These are phyloP conservation scores for Microcebus ravelobensis DNA, from an alignment of 2,113 vertebrate species.

Conservation along the genomic window DNA sequence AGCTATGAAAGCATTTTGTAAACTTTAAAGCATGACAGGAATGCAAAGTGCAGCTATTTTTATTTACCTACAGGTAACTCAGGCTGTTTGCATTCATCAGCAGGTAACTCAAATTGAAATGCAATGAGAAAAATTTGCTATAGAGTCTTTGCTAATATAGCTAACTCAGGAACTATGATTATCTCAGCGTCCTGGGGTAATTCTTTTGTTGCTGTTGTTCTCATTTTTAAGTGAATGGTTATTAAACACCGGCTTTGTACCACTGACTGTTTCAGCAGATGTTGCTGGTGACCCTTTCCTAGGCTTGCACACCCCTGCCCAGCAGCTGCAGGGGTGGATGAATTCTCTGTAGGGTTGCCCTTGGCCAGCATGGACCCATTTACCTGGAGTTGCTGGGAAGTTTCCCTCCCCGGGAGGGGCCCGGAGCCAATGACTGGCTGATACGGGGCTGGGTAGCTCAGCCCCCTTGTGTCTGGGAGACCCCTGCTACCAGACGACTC, in stretches of 20 bases:
- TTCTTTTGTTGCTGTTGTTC: neutral
- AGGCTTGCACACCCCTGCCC: neutral
- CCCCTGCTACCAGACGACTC: too few species aligned
- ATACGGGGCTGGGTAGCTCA: neutral
- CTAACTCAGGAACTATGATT: neutral
- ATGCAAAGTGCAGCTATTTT: neutral
- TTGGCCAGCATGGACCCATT: neutral
- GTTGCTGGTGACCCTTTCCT: neutral
- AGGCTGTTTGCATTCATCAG: neutral
- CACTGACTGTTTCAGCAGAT: neutral
- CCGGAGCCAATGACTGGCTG: rapidly evolving
- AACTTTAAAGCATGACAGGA: neutral
- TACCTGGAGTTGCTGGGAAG: neutral
- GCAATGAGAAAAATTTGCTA: neutral
- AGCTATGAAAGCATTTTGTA: neutral
- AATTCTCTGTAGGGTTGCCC: neutral
- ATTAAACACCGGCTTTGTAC: neutral
- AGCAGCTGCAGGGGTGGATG: neutral
- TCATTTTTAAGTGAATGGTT: neutral
- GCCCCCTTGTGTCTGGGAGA: neutral
- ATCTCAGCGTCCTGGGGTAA: neutral
- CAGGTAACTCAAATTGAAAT: neutral
- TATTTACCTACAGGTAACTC: neutral
- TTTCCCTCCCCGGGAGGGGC: neutral
- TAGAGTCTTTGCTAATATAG: neutral